phyloP scores from a whole-genome alignment of 1,140 invertebrate genomes.

The Triops longicaudatus region DNA sequence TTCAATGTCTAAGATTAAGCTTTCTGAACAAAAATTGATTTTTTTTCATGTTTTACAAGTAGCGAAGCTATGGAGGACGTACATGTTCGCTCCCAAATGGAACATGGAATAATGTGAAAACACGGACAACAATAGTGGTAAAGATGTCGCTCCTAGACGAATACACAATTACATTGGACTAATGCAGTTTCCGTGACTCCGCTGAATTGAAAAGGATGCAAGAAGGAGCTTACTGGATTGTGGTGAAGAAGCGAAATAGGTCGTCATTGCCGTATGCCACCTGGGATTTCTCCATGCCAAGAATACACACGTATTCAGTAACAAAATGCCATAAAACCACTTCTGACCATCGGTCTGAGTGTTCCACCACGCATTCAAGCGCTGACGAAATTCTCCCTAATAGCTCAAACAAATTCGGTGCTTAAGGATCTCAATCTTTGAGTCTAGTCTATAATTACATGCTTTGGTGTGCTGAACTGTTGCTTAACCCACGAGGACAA shows the following conservation, averaged over 20 bases:
- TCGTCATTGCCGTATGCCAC: slow-evolving; percentile 64
- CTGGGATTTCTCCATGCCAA: slow-evolving; percentile 67
- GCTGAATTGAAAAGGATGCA: slow-evolving; percentile 8
- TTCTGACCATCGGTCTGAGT: slow-evolving; percentile 55
- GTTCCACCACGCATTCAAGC: slow-evolving; percentile 65
- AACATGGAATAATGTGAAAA: slow-evolving; percentile 85
- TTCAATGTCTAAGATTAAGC: background rate
- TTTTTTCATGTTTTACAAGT: slow-evolving; percentile 21
- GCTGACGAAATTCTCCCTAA: slow-evolving; percentile 45
- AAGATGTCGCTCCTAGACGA: slow-evolving; percentile 56
- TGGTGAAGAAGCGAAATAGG: slow-evolving; percentile 77
- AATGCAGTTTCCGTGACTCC: slow-evolving; percentile 20
- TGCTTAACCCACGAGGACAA: slow-evolving; percentile 25
- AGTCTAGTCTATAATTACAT: slow-evolving; percentile 30
- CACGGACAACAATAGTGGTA: slow-evolving; percentile 81
- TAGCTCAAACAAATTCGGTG: background rate
- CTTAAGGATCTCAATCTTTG: slow-evolving; percentile 16
- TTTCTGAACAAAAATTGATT: background rate
- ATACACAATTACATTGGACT: background rate
- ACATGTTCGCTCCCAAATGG: slow-evolving; percentile 91
- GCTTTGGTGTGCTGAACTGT: slow-evolving; percentile 28
- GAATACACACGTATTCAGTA: slow-evolving; percentile 70
- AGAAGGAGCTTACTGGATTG: slow-evolving; percentile 51
- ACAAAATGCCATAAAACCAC: slow-evolving; percentile 69
- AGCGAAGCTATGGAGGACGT: slow-evolving; percentile 78